Base-by-base conservation (phyloP, 2,113 vertebrate genomes). In the Otus sunia region DNA sequence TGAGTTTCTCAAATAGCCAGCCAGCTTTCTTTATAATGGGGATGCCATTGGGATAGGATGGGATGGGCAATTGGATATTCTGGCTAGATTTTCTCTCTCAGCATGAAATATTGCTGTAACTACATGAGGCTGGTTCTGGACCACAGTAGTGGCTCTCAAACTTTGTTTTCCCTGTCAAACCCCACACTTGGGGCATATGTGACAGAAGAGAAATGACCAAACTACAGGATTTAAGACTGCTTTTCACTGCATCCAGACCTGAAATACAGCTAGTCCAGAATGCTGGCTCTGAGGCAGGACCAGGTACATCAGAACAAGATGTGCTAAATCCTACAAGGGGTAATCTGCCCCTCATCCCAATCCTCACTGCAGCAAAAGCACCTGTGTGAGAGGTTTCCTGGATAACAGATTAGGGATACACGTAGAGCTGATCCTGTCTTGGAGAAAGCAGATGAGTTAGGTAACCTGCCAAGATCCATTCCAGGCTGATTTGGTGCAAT, bases 41-140 rank as follows among this genome's bases (percentile, higher is more conserved):
- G 74, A 90, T 82, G 71, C 92, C 83, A 91, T 67, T 83, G 81
- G 84, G 88, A 95, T 32, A 69, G 37, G 30, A 88, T 82, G 56
- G 90, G 76, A 92, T 47, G 23, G 34, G 52, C 90, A 92, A 11
- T 17, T 76, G 85, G 90, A 87, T 60, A n/a, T 88, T 88, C 71
- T 90, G 85, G 69, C 66, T 67, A 72, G 84, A 82, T 96, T 91
- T 88, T 95, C 52, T 84, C 73, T 88, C 74, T 68, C 90, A 86
- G 74, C 74, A 32, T 72, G 87, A 94, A 96, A 90, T 90, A 90
- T 59, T 83, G 87, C 84, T 76, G 74, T 59, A 86, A 66, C 89
- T 85, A 87, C 67, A 59, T 23, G 15, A 82, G 53, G 55, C 10
- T 2, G n/a, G n/a, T 59, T 94, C 93, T 92, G 95, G 89, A 92